phyloP scores from a whole-genome alignment of 2,797 vertebrate genomes.

The Hydrophis major region DNA sequence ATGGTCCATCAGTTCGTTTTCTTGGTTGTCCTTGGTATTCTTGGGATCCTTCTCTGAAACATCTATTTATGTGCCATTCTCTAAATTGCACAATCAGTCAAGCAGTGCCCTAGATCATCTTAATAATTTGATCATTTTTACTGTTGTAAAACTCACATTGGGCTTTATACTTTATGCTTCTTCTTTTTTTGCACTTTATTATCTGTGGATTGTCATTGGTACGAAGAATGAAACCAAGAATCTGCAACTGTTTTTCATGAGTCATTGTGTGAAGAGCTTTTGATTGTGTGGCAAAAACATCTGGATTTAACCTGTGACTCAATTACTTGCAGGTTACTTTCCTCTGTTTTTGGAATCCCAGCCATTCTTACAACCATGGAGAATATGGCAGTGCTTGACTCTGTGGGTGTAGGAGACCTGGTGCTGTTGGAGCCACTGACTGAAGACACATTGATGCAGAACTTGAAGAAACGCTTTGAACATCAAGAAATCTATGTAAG shows the following conservation, averaged over 20 bases:
- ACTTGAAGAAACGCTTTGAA: slow-evolving; percentile 70
- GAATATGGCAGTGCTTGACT: slow-evolving; percentile 51
- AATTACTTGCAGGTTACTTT: background rate
- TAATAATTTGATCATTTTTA: background rate
- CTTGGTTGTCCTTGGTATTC: background rate
- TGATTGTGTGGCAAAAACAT: background rate
- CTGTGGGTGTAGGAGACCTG: slow-evolving; percentile 70
- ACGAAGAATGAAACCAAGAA: background rate
- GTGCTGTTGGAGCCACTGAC: slow-evolving; percentile 74
- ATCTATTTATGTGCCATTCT: background rate
- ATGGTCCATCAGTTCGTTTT: background rate
- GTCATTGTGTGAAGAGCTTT: background rate
- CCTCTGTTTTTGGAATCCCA: background rate
- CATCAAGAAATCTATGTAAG: slow-evolving; percentile 73
- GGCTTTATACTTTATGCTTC: background rate
- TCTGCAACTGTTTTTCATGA: background rate
- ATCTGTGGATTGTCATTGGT: background rate
- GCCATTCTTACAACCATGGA: slow-evolving; percentile 54
- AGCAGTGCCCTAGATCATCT: background rate
- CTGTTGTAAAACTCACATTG: background rate
- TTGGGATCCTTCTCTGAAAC: background rate
- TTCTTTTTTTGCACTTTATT: background rate
- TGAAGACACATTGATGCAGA: slow-evolving; percentile 69
- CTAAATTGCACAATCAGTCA: background rate
- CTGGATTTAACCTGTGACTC: background rate